phyloP scores from a whole-genome alignment of 2,113 vertebrate genomes.

The Equus quagga region DNA sequence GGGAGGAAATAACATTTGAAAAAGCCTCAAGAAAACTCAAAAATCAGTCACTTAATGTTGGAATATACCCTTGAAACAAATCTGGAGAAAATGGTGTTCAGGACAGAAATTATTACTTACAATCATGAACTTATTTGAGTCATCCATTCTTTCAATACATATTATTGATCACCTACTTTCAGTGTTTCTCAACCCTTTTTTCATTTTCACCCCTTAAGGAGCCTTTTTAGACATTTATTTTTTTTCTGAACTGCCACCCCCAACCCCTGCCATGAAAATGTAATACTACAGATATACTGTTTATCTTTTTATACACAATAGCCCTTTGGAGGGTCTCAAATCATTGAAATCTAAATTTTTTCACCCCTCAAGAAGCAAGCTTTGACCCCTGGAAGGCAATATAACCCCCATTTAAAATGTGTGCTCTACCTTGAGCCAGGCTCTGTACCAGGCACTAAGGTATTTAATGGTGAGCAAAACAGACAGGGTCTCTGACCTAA shows the following conservation, averaged over 20 bases:
- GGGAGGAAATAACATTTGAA: slow-evolving; percentile 36
- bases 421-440: not conserved
- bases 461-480: not conserved
- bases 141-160: not conserved
- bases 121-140: not conserved
- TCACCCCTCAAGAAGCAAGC: not conserved
- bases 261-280: not conserved
- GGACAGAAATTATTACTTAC: not conserved
- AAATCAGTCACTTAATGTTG: not conserved
- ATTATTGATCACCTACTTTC: not conserved
- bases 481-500: not conserved
- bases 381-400: not conserved
- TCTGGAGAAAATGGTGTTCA: not conserved
- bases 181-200: not conserved
- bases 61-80: not conserved
- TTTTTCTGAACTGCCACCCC: not conserved
- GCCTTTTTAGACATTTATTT: not conserved
- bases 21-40: not conserved
- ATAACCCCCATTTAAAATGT: not conserved
- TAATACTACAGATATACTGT: not conserved
- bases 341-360: not conserved
- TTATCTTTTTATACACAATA: not conserved
- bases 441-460: not conserved
- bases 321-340: not conserved
- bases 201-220: not conserved